phyloP scores from a whole-genome alignment of 2,888 invertebrate species.

The Parthenolecanium corni region DNA sequence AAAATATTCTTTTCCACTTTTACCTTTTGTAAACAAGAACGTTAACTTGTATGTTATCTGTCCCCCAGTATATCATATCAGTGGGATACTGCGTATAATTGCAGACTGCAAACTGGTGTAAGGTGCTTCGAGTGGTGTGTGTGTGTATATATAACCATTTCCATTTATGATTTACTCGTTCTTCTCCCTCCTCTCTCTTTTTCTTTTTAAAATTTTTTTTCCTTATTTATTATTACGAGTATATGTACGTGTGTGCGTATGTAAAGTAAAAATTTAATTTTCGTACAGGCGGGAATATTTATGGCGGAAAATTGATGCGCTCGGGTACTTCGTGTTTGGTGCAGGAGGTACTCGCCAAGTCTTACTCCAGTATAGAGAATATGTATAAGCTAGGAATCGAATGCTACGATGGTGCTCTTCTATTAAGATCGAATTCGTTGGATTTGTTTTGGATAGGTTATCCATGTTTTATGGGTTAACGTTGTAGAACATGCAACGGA shows the following conservation, averaged over 20 bases:
- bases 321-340: neutral
- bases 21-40: slow-evolving; percentile 23
- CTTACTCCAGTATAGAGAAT: too few species aligned
- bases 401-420: too few species aligned
- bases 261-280: neutral
- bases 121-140: slow-evolving; percentile 6
- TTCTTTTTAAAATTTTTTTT: neutral
- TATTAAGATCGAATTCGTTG: too few species aligned
- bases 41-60: slow-evolving; percentile 22
- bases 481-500: too few species aligned
- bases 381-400: too few species aligned
- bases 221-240: too few species aligned
- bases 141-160: neutral
- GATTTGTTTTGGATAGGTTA: too few species aligned
- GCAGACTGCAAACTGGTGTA: slow-evolving; percentile 13
- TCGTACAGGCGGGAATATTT: neutral
- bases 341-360: too few species aligned
- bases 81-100: slow-evolving; percentile 19
- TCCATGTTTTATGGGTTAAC: too few species aligned
- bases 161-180: neutral
- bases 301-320: neutral
- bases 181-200: neutral
- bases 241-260: neutral
- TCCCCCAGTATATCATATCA: slow-evolving; percentile 14
- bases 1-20: neutral